These are phyloP conservation scores for Coreius guichenoti DNA, from an alignment of 2,797 vertebrate species.

Conservation along the genomic window DNA sequence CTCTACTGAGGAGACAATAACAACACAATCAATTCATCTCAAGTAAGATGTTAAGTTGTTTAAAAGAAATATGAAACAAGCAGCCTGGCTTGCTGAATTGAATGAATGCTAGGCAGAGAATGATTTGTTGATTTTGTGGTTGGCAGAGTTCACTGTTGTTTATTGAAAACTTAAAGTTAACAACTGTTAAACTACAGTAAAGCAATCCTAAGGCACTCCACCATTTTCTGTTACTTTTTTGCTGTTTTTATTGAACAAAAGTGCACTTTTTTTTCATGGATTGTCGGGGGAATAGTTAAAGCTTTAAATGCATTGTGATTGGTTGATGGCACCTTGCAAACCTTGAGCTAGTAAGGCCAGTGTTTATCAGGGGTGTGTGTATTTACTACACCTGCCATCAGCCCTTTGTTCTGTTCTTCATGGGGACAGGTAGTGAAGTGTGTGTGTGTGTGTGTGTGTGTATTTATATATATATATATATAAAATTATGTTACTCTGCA, in stretches of 20 bases:
- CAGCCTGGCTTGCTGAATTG: background rate
- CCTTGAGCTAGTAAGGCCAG: constrained; percentile 19
- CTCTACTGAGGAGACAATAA: background rate
- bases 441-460: too few species aligned
- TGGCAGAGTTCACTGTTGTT: background rate
- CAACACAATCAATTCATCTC: background rate
- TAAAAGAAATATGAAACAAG: constrained; percentile 8
- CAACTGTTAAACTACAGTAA: background rate
- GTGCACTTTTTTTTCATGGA: background rate
- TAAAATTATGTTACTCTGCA: too few species aligned
- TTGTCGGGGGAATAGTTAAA: background rate
- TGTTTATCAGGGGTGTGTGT: constrained; percentile 26
- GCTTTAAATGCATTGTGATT: constrained; percentile 35
- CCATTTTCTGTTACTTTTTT: constrained; percentile 47
- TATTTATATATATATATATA: too few species aligned
- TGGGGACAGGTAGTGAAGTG: background rate
- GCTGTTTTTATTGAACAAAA: background rate
- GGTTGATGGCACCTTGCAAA: constrained; percentile 38
- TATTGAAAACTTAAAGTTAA: background rate
- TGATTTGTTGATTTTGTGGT: background rate
- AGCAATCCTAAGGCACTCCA: constrained; percentile 77
- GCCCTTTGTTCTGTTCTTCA: constrained; percentile 73
- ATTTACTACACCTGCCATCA: background rate
- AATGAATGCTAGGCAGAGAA: background rate
- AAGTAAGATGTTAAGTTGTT: background rate